phyloP scores from a whole-genome alignment of 2,888 invertebrate species.

The Hypercompe scribonia region DNA sequence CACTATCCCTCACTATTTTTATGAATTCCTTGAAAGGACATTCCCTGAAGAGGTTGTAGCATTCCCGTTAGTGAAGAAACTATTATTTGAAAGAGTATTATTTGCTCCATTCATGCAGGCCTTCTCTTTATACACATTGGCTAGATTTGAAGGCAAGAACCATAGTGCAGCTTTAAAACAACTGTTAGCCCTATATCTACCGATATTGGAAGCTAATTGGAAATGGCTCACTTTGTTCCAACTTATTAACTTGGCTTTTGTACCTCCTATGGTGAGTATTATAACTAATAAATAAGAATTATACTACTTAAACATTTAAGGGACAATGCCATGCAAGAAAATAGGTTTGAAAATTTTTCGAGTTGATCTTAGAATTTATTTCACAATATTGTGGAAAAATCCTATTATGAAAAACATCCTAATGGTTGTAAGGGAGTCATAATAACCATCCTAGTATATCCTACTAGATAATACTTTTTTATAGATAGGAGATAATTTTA shows the following conservation, averaged over 20 bases:
- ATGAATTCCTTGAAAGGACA: slow-evolving; percentile 87
- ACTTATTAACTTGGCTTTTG: slow-evolving; percentile 90
- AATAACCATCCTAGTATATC: not conserved
- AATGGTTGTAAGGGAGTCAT: not conserved
- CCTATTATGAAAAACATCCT: no score
- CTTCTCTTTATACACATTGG: slow-evolving; percentile 90
- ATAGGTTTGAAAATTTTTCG: not conserved
- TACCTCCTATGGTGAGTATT: slow-evolving; percentile 91
- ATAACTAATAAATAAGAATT: not conserved
- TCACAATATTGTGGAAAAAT: no score
- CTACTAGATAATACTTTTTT: no score
- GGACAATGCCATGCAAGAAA: not conserved
- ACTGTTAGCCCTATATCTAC: slow-evolving; percentile 88
- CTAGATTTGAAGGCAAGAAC: slow-evolving; percentile 92
- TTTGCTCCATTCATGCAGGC: slow-evolving; percentile 91
- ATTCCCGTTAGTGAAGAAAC: slow-evolving; percentile 85
- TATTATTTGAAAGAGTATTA: slow-evolving; percentile 90
- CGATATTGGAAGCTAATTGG: slow-evolving; percentile 91
- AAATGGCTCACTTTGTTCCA: slow-evolving; percentile 92
- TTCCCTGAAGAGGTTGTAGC: slow-evolving; percentile 87
- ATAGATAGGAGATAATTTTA: no score
- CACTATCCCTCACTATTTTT: slow-evolving; percentile 92
- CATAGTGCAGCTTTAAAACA: slow-evolving; percentile 89
- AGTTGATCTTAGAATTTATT: not conserved
- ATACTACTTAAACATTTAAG: not conserved